These are phyloP conservation scores for Apocrypta bakeri DNA, from an alignment of 1,140 invertebrate genomes.

Conservation along the genomic window DNA sequence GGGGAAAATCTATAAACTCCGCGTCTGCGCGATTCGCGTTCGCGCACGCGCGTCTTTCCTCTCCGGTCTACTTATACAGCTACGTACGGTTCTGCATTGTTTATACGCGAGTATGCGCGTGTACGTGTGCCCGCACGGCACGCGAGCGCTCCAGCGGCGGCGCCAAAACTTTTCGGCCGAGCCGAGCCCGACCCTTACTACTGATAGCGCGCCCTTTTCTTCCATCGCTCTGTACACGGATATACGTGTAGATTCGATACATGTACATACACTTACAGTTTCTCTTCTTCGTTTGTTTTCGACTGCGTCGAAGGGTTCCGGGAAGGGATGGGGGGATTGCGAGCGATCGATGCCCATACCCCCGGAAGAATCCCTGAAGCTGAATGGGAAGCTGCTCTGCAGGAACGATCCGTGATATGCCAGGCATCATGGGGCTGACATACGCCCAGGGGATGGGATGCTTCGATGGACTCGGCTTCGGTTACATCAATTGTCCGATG, in stretches of 20 bases:
- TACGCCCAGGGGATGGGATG: too few species aligned
- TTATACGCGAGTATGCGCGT: too few species aligned
- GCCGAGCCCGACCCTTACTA: neutral
- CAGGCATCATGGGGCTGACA: too few species aligned
- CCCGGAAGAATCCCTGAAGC: neutral
- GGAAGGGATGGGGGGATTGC: too few species aligned
- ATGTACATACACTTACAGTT: too few species aligned
- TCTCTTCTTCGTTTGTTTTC: too few species aligned
- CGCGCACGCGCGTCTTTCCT: neutral
- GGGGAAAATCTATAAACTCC: constrained; percentile 72
- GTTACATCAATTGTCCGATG: too few species aligned
- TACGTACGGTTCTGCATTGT: neutral
- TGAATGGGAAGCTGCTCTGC: neutral
- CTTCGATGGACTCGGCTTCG: too few species aligned
- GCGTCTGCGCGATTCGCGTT: constrained; percentile 65
- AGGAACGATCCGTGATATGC: neutral
- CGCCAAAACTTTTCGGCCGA: neutral
- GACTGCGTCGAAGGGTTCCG: too few species aligned
- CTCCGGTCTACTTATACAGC: neutral
- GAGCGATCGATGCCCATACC: neutral
- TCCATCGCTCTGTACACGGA: neutral
- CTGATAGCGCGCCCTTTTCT: neutral
- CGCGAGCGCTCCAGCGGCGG: neutral
- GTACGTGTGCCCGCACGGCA: too few species aligned
- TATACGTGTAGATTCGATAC: too few species aligned